phyloP scores from a whole-genome alignment of 2,113 vertebrate species.

The Hippolais icterina region DNA sequence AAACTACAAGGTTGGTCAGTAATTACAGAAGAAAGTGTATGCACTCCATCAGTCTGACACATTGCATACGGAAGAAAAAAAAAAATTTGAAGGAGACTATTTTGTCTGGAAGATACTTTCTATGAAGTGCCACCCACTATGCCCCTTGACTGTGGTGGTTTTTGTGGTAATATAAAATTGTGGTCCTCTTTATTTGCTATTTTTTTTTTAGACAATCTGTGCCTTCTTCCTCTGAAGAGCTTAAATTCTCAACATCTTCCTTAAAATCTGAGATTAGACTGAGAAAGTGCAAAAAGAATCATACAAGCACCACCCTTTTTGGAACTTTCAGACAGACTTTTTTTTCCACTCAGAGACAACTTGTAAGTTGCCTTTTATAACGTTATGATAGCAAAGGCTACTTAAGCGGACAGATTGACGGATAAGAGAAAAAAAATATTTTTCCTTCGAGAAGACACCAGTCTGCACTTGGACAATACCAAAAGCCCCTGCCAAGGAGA shows the following conservation, averaged over 20 bases:
- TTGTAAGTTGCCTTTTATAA: not conserved
- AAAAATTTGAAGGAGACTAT: not conserved
- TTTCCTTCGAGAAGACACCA: constrained; percentile 35
- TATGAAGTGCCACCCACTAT: not conserved
- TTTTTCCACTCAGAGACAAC: not conserved
- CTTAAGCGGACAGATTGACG: constrained; percentile 6
- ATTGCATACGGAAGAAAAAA: not conserved
- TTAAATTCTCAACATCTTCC: not conserved
- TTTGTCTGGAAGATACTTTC: not conserved
- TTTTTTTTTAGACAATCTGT: not conserved
- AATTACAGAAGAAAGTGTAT: not conserved
- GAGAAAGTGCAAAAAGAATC: not conserved
- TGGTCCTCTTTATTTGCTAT: not conserved
- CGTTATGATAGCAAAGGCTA: not conserved
- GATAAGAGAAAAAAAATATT: constrained; percentile 48
- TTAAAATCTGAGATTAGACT: not conserved
- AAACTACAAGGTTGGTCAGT: not conserved
- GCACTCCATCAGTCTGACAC: not conserved
- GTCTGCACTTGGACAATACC: constrained; percentile 3
- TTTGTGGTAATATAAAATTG: not conserved
- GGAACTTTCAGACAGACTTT: not conserved
- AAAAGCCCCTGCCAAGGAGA: constrained; percentile 9
- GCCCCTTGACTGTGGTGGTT: not conserved
- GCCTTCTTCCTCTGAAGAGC: not conserved
- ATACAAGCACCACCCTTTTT: not conserved